phyloP scores from a whole-genome alignment of 1,140 invertebrate species.

The Anadara kagoshimensis region DNA sequence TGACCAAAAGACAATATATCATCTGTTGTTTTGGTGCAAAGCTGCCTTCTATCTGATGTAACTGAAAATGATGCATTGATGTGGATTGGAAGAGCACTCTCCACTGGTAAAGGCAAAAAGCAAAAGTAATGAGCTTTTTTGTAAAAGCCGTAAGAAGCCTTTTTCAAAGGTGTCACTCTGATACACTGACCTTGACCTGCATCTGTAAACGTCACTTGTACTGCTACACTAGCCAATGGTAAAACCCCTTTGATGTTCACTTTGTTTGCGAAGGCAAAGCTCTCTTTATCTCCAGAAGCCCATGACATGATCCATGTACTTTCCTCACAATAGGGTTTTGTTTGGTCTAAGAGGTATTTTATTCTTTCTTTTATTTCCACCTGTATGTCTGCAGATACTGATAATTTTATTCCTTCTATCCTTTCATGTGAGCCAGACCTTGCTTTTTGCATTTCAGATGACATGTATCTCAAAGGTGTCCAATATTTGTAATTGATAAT shows the following conservation, averaged over 20 bases:
- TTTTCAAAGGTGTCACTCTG: conserved; percentile 2
- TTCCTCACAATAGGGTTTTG: background rate
- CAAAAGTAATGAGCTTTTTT: conserved; percentile 48
- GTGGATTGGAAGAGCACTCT: conserved; percentile 45
- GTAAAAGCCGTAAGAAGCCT: conserved; percentile 40
- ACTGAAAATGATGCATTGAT: conserved; percentile 51
- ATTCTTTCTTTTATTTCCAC: background rate
- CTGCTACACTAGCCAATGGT: conserved; percentile 38
- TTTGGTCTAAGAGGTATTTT: background rate
- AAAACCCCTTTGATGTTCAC: conserved; percentile 23
- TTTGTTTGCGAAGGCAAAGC: background rate
- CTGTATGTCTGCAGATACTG: background rate
- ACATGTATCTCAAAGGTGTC: no score
- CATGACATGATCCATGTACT: conserved; percentile 45
- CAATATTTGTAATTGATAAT: no score
- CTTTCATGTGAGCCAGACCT: background rate
- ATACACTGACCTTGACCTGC: conserved; percentile 2
- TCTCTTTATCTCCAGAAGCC: conserved; percentile 32
- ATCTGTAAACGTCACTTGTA: background rate
- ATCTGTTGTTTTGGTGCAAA: conserved; percentile 20
- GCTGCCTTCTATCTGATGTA: conserved; percentile 12
- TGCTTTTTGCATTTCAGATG: background rate
- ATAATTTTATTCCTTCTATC: background rate
- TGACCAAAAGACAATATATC: conserved; percentile 34
- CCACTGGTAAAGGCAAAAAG: conserved; percentile 48